Base-by-base conservation (phyloP, 2,888 invertebrate genomes). In the Aphidius colemani region DNA sequence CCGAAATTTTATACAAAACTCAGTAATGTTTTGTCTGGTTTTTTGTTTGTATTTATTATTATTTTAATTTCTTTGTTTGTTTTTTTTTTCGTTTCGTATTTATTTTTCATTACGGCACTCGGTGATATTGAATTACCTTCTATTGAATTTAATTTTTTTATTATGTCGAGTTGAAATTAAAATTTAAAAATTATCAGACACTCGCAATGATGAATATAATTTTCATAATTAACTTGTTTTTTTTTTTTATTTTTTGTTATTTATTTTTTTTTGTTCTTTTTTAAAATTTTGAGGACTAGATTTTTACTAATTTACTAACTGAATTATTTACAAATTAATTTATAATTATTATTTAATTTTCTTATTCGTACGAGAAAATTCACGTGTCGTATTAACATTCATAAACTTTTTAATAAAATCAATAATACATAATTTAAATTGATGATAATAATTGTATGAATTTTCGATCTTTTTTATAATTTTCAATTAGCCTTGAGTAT, bases 351-450 rank as follows among this genome's bases (percentile, higher is more conserved):
- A 51, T 58, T 61, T 46, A 30, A 41, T 59, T 51, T 59, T 44
- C 51, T 59, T 51, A 59, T 59, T 59, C 49, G 44, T 61, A 53
- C 53, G 59, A 63, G 48, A 45, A 51, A 44, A 58, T 63, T 9
- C 9, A 9, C 30, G 43, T 11, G 18, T 45, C 44, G 53, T 39
- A 44, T 39, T 60, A 69, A 69, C 68, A 66, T 68, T 67, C 67
- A 70, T 70, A 68, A 68, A 70, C 48, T 63, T 63, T 51, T 66
- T 61, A 64, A 65, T 69, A 70, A 70, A 68, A 67, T 70, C 62
- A 69, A 69, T 70, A 65, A 64, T 63, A 67, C 66, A 63, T 61
- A 67, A 68, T 67, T 66, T 18, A 50, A 51, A 57, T 62, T 50
- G 41, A 55, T 61, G 43, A 62, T 50, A 57, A 41, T 53, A 48